Base-by-base conservation (phyloP, 1,140 invertebrate species). In the Polypedilum pembai region DNA sequence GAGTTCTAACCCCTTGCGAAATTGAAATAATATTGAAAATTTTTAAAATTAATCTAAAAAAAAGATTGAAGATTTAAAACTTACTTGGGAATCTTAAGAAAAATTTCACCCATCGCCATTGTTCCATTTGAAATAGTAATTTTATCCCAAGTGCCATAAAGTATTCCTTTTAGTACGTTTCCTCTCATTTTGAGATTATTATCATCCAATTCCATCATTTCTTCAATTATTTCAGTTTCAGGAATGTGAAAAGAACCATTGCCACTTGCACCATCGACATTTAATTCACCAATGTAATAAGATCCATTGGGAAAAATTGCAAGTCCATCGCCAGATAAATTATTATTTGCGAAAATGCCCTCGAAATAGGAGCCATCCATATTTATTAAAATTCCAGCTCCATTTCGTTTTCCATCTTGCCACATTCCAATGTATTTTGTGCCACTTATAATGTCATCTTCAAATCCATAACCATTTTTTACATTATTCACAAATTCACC, bases 301-400 rank as follows among this genome's bases (percentile, higher is more conserved):
- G 91, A 92, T 65, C 91, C 91, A 79, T 95, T 93, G 81, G 94
- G 92, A 76, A 94, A 91, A 17, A 95, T 87, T 87, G 95, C 94
- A 12, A 95, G 84, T 12, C 93, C 93, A 79, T 89, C 87, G 40
- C 94, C 93, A 89, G 86, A 88, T 40, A 95, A 82, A 77, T 91
- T 86, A 80, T 92, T 90, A 78, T 91, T 88, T 74, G 86, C 86
- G 80, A 95, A 96, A 74, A 87, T 87, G 24, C 94, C 94, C 84
- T 95, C 93, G 78, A 94, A 95, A 83, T 96, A 95, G 83, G 94
- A 90, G 0, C 93, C 93, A 83, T 94, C 92, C 74, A 94, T 84
- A 0, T 93, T 94, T 1, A 95, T 92, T 73, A 94, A 92, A 40
- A 94, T 83, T 8, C 93, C 93, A 78, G 87, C 87, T 0, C 93